A percentile compares a stretch with the other conserved stretches of the same genome.
Conservation (phyloP, 2,797 vertebrate genomes). For the Pristis pectinata region DNA sequence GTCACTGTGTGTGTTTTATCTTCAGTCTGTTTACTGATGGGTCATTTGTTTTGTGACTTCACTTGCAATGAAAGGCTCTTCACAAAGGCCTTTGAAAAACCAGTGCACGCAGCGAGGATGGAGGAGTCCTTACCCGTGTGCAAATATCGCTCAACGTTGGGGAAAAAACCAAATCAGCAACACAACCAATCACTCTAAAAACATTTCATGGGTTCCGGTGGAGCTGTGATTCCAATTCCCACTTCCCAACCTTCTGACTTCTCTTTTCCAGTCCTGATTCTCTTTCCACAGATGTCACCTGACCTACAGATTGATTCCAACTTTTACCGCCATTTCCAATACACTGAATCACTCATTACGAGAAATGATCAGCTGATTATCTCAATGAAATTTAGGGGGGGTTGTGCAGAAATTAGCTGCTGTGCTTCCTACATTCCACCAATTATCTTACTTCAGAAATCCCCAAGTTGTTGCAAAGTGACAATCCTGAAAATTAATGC, state of each 20-base stretch:
- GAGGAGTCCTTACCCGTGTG: background rate
- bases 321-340: background rate
- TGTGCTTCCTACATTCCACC: background rate
- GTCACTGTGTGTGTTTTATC: background rate
- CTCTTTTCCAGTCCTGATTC: no score
- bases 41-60: background rate
- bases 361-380: background rate
- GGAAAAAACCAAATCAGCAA: background rate
- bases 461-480: background rate
- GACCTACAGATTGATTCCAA: no score
- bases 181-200: background rate
- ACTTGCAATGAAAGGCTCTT: background rate
- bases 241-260: no score
- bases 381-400: no score
- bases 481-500: background rate
- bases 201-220: background rate
- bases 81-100: background rate
- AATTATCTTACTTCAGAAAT: background rate
- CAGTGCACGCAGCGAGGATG: background rate
- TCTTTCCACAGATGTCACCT: no score
- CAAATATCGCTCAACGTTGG: background rate
- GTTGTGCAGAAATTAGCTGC: no score
- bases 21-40: background rate
- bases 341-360: background rate
- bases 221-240: background rate